A percentile compares a stretch with the other conserved stretches of the same genome.
Evolutionary conservation across 2,113 vertebrate species (phyloP).

Genomic region (Sakesphorus luctuosus): DNA sequence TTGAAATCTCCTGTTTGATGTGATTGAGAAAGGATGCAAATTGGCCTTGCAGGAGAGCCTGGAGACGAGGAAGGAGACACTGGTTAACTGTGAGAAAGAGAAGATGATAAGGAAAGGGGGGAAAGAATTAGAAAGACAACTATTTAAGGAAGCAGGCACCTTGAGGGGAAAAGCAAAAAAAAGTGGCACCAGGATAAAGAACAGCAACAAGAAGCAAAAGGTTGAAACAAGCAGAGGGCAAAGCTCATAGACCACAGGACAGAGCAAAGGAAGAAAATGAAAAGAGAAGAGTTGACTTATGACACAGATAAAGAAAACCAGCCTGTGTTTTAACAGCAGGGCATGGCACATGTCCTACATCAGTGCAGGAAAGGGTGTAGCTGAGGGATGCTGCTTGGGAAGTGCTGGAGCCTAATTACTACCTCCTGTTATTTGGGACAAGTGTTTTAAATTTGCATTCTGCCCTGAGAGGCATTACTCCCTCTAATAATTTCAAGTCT

Average conservation of each 20-base stretch:
- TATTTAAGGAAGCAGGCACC: background rate
- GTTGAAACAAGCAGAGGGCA: background rate
- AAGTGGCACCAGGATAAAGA: background rate
- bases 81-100: background rate
- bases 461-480: slow-evolving; percentile 20
- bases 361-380: background rate
- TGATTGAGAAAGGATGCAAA: slow-evolving; percentile 25
- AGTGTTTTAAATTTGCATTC: slow-evolving; percentile 56
- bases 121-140: background rate
- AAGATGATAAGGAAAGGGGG: background rate
- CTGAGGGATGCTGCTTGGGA: slow-evolving; percentile 23
- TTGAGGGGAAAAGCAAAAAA: background rate
- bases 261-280: background rate
- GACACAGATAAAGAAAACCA: background rate
- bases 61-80: background rate
- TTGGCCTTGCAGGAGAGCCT: background rate
- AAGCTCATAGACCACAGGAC: background rate
- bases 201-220: background rate
- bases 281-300: background rate
- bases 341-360: background rate
- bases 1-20: slow-evolving; percentile 24
- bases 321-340: background rate
- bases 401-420: slow-evolving; percentile 45
- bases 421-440: slow-evolving; percentile 57
- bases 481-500: slow-evolving; percentile 18